Base-by-base conservation (phyloP, 2,888 invertebrate genomes). In the Gonocerus acuteangulatus region DNA sequence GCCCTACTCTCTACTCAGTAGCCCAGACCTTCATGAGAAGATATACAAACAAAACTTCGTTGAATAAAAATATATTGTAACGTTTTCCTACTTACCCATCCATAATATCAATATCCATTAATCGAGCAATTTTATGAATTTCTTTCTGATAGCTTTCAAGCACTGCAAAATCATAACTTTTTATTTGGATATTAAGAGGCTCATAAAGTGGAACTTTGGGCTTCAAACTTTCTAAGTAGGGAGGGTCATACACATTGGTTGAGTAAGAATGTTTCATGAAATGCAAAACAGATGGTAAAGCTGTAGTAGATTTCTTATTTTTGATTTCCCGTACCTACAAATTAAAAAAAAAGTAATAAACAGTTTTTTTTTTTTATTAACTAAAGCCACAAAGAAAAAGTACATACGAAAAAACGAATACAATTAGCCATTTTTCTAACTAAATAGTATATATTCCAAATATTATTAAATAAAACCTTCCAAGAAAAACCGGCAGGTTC, bases 101-200 rank as follows among this genome's bases (percentile, higher is more conserved):
- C 66, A 86, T 85, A 2, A 91, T 83, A 70, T 87, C 83, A 57
- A 92, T 73, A 18, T 86, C 85, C 78, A 92, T 80, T 58, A 81
- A 78, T 69, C 83, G 81, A 7, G 87, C 84, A 68, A 86, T 75
- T 70, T 80, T 81, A 70, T 90, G 86, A 34, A 93, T 77, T 71
- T 86, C 85, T 69, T 82, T 83, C 71, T 89, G 89, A 71, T 84
- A 93, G 65, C 78, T 82, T 75, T 95, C 95, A 57, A 95, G 73
- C 3, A 87, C 70, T 2, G 89, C 80, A 74, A 79, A 95, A 72
- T 91, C 89, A 73, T 92, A 89, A 1, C 92, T 88, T 71, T 81
- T 86, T 45, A 95, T 74, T 36, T 87, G 85, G 19, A 95, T 77
- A 73, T 89, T 89, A 13, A 95, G 71, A 13, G 79, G 78, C 64